phyloP scores from a whole-genome alignment of 2,888 invertebrate genomes.

The Polymixis flavicincta region DNA sequence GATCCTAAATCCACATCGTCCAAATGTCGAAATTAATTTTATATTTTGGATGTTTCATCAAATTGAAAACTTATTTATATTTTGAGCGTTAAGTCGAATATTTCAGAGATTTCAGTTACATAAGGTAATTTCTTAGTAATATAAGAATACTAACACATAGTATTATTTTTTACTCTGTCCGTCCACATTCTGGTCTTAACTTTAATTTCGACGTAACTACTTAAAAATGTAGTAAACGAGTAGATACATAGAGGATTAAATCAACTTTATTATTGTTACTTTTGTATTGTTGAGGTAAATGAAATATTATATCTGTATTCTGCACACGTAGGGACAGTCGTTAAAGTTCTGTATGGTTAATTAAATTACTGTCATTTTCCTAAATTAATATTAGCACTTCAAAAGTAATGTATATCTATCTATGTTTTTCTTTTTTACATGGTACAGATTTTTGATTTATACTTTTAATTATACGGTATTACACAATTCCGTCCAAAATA shows the following conservation, averaged over 20 bases:
- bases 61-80: neutral
- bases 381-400: conserved; percentile 23
- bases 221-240: conserved; percentile 53
- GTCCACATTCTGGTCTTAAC: conserved; percentile 85
- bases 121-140: conserved; percentile 35
- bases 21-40: conserved; percentile 21
- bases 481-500: conserved; percentile 67
- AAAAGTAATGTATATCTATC: conserved; percentile 19
- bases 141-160: conserved; percentile 40
- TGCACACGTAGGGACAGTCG: conserved; percentile 43
- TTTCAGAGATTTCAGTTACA: conserved; percentile 13
- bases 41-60: neutral
- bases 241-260: conserved; percentile 42
- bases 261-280: conserved; percentile 67
- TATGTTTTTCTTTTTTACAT: conserved; percentile 38
- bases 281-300: conserved; percentile 66
- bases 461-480: conserved; percentile 52
- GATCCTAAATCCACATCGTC: conserved; percentile 6
- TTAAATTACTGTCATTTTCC: conserved; percentile 17
- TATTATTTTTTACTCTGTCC: conserved; percentile 73
- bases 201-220: conserved; percentile 67
- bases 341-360: conserved; percentile 41
- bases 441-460: conserved; percentile 33
- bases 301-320: conserved; percentile 64
- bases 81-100: conserved; percentile 1